These are phyloP conservation scores for Caenorhabditis japonica DNA, from an alignment of 2,888 invertebrate species.

Conservation along the genomic window DNA sequence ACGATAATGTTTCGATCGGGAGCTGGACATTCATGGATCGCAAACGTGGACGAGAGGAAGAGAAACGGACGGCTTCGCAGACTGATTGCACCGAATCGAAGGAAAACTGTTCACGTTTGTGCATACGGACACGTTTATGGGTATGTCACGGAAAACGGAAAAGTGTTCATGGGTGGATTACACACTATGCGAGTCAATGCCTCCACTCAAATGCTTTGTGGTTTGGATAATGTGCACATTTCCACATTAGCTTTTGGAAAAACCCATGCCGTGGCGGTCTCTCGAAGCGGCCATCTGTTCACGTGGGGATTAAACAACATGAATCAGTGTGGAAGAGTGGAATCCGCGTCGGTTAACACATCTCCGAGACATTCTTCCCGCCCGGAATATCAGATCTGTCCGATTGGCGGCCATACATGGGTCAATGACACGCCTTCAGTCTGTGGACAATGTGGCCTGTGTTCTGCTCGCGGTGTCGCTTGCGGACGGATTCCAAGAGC, in stretches of 20 bases:
- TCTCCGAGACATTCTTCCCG: conserved; percentile 49
- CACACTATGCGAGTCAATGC: conserved; percentile 79
- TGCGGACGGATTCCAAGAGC: conserved; percentile 79
- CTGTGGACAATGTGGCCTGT: conserved; percentile 91
- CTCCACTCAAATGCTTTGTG: conserved; percentile 55
- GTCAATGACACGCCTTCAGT: conserved; percentile 88
- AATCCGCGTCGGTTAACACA: conserved; percentile 32
- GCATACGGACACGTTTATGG: conserved; percentile 96
- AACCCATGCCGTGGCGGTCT: conserved; percentile 92
- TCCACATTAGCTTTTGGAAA: conserved; percentile 89
- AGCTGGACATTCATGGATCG: conserved; percentile 71
- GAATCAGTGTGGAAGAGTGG: conserved; percentile 88
- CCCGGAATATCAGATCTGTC: conserved; percentile 37
- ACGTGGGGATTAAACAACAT: conserved; percentile 98
- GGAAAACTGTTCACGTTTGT: conserved; percentile 82
- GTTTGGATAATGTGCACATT: conserved; percentile 50
- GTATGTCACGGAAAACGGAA: conserved; percentile 90
- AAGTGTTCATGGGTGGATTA: conserved; percentile 84
- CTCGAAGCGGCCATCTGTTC: conserved; percentile 89
- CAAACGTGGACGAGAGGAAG: conserved; percentile 66
- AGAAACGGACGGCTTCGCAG: conserved; percentile 53
- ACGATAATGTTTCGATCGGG: conserved; percentile 71
- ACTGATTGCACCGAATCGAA: conserved; percentile 51
- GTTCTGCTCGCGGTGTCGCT: conserved; percentile 90
- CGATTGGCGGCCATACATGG: conserved; percentile 79